phyloP scores from a whole-genome alignment of 2,113 vertebrate genomes.

The Axis porcinus region DNA sequence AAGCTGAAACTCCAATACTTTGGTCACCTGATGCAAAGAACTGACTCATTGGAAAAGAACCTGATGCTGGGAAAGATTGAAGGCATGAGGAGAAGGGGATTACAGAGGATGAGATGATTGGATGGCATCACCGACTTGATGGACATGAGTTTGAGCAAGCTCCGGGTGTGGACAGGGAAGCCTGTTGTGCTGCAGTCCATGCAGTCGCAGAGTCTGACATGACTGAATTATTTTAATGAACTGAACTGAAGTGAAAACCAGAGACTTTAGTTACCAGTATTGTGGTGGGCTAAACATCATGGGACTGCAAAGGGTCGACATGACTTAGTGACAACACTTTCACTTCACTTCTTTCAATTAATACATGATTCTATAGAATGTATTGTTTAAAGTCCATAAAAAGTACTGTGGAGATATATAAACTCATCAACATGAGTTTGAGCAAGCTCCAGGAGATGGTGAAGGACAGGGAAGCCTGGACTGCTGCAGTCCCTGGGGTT shows the following conservation, averaged over 20 bases:
- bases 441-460: not conserved
- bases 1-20: not conserved
- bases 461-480: not conserved
- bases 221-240: not conserved
- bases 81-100: not conserved
- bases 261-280: not conserved
- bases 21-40: not conserved
- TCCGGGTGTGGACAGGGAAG: not conserved
- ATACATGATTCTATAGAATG: not conserved
- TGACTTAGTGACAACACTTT: not conserved
- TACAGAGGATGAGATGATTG: not conserved
- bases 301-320: not conserved
- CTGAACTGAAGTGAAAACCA: not conserved
- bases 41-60: not conserved
- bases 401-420: not conserved
- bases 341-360: not conserved
- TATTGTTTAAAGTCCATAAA: not conserved
- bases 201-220: not conserved
- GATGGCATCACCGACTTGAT: not conserved
- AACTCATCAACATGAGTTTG: not conserved
- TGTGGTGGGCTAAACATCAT: not conserved
- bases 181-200: not conserved
- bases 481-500: not conserved
- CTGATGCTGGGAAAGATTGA: not conserved
- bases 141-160: not conserved